These are phyloP conservation scores for Bombyx mandarina DNA, from an alignment of 1,140 invertebrate species.

Conservation along the genomic window DNA sequence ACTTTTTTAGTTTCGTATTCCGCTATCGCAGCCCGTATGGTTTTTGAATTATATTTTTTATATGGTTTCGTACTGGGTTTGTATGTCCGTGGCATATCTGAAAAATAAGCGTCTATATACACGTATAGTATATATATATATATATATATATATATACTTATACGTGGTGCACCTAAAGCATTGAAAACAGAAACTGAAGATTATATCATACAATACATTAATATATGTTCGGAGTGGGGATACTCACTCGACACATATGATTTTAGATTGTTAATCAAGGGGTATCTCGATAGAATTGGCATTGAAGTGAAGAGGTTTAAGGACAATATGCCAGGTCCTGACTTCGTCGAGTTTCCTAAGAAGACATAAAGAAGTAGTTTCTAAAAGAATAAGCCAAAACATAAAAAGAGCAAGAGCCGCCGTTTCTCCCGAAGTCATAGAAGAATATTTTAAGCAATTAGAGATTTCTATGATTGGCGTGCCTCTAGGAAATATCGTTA, in stretches of 20 bases:
- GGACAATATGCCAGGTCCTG: conserved; percentile 25
- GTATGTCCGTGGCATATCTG: too few species aligned
- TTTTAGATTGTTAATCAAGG: conserved; percentile 24
- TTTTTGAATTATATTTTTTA: too few species aligned
- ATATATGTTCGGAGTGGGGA: conserved; percentile 29
- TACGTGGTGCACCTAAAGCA: conserved; percentile 15
- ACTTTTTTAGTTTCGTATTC: too few species aligned
- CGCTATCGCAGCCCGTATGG: too few species aligned
- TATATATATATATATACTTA: too few species aligned
- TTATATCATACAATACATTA: conserved; percentile 16
- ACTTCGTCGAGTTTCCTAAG: conserved; percentile 18
- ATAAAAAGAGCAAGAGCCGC: conserved; percentile 24
- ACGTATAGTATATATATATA: too few species aligned
- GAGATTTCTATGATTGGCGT: conserved; percentile 4
- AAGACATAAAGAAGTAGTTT: conserved; percentile 22
- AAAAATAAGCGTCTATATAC: too few species aligned
- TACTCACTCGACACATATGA: conserved; percentile 26
- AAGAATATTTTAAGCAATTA: conserved; percentile 26
- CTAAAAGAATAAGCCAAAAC: conserved; percentile 26
- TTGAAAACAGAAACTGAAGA: conserved; percentile 11
- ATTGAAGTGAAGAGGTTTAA: conserved; percentile 17
- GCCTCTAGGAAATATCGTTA: conserved; percentile 3
- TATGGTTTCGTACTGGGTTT: background rate
- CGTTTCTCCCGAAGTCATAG: conserved; percentile 11
- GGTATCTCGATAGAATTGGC: conserved; percentile 21